Conservation (phyloP, 2,888 invertebrate genomes). For the Hoplodrina ambigua region DNA sequence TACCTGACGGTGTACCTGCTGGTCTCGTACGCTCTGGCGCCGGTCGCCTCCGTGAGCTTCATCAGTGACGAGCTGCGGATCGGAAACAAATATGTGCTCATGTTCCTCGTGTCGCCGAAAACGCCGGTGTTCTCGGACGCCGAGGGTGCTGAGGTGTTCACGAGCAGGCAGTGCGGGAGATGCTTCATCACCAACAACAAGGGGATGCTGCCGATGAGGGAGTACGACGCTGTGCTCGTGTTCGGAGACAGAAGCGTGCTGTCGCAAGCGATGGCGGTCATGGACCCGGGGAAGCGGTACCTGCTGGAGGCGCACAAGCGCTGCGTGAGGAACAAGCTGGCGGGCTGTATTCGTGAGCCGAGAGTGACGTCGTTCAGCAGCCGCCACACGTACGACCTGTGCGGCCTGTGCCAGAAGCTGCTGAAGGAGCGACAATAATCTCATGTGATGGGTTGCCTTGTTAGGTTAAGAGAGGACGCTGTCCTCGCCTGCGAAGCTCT, state of each 20-base stretch:
- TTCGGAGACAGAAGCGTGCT: conserved; percentile 63
- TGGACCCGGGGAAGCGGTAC: conserved; percentile 74
- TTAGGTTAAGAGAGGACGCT: conserved; percentile 42
- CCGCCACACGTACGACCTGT: conserved; percentile 64
- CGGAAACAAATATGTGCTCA: conserved; percentile 74
- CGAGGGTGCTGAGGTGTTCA: conserved; percentile 75
- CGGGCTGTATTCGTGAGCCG: conserved; percentile 70
- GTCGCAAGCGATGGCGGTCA: conserved; percentile 64
- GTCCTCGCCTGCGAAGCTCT: conserved; percentile 29
- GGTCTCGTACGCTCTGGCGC: conserved; percentile 67
- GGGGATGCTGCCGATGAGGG: conserved; percentile 76
- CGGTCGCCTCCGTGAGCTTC: conserved; percentile 68
- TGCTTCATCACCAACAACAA: conserved; percentile 80
- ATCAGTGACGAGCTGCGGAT: conserved; percentile 73
- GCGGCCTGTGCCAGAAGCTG: conserved; percentile 65
- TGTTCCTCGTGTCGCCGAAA: conserved; percentile 71
- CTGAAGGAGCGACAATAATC: conserved; percentile 11
- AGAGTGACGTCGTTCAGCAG: conserved; percentile 68
- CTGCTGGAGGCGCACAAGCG: conserved; percentile 65
- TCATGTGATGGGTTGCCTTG: conserved; percentile 44
- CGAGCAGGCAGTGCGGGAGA: conserved; percentile 67
- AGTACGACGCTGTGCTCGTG: conserved; percentile 77
- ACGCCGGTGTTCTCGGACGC: conserved; percentile 69
- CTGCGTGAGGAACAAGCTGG: conserved; percentile 73
- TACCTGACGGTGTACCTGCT: conserved; percentile 71